Evolutionary conservation across 2,888 invertebrate genomes (phyloP).

Genomic region (Amphipyra tragopoginis): DNA sequence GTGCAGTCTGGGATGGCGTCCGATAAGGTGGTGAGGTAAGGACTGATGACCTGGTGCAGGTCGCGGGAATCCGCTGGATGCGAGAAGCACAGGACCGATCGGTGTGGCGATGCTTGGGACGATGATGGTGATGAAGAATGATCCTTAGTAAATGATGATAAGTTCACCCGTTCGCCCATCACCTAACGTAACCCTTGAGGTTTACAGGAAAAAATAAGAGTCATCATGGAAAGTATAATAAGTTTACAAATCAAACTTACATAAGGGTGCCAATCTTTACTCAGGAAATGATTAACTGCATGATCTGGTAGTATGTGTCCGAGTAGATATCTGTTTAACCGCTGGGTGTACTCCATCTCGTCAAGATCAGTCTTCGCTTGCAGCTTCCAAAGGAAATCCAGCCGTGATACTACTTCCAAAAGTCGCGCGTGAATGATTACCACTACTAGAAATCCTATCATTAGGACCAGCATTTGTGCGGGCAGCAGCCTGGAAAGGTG

Average conservation of each 20-base stretch:
- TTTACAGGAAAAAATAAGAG: too few relatives aligned
- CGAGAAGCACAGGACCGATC: too few relatives aligned
- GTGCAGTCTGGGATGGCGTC: too few relatives aligned
- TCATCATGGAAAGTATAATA: too few relatives aligned
- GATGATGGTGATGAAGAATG: too few relatives aligned
- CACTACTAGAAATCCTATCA: slow-evolving; percentile 95
- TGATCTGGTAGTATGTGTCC: slow-evolving; percentile 99
- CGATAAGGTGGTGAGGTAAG: too few relatives aligned
- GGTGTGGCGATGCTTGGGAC: too few relatives aligned
- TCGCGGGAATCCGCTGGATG: too few relatives aligned
- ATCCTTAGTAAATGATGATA: too few relatives aligned
- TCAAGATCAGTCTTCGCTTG: slow-evolving; percentile 97
- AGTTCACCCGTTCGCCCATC: too few relatives aligned
- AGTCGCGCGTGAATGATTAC: slow-evolving; percentile 97
- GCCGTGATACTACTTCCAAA: slow-evolving; percentile 97
- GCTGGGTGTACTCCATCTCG: slow-evolving; percentile 97
- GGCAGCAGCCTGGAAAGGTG: slow-evolving; percentile 88
- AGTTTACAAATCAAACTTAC: slow-evolving; percentile 81
- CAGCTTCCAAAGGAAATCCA: slow-evolving; percentile 99
- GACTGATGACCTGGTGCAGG: too few relatives aligned
- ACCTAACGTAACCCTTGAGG: too few relatives aligned
- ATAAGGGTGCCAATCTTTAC: slow-evolving; percentile 94
- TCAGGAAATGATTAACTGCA: slow-evolving; percentile 98
- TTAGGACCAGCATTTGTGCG: slow-evolving; percentile 94
- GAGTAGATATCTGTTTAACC: slow-evolving; percentile 95